phyloP scores from a whole-genome alignment of 2,113 vertebrate genomes.

The Ellobius talpinus region DNA sequence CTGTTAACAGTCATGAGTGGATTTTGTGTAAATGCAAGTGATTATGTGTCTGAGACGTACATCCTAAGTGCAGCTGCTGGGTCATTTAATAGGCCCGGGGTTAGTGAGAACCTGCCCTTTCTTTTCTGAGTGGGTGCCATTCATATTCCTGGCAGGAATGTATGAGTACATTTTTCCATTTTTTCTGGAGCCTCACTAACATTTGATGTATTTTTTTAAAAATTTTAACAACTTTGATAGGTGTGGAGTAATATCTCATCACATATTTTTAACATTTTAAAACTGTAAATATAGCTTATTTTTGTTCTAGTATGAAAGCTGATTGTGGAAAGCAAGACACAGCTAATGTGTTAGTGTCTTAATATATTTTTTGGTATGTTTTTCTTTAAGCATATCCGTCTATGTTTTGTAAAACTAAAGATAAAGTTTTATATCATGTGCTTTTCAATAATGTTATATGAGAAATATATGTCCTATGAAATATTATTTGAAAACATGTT shows the following conservation, averaged over 20 bases:
- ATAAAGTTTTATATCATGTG: slow-evolving; percentile 31
- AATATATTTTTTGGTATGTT: neutral
- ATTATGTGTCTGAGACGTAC: neutral
- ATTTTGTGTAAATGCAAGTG: neutral
- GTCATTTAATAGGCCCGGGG: neutral
- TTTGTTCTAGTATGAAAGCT: slow-evolving; percentile 41
- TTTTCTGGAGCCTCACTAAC: neutral
- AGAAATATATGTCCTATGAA: neutral
- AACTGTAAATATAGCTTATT: slow-evolving; percentile 36
- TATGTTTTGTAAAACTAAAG: slow-evolving; percentile 41
- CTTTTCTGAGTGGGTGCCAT: neutral
- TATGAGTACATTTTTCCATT: neutral
- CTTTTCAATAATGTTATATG: slow-evolving; percentile 4
- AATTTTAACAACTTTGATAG: neutral
- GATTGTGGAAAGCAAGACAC: neutral
- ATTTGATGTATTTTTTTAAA: neutral
- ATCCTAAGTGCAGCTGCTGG: neutral
- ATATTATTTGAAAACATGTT: slow-evolving; percentile 24
- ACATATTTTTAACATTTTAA: slow-evolving; percentile 38
- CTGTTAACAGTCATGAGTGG: neutral
- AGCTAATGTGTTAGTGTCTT: neutral
- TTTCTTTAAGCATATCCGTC: neutral
- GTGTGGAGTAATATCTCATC: neutral
- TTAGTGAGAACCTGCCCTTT: neutral
- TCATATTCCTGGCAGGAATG: neutral